Evolutionary conservation across 2,113 vertebrate species (phyloP), one percentile per base, ranked within the genome.

Genomic region (Mastomys coucha): DNA sequence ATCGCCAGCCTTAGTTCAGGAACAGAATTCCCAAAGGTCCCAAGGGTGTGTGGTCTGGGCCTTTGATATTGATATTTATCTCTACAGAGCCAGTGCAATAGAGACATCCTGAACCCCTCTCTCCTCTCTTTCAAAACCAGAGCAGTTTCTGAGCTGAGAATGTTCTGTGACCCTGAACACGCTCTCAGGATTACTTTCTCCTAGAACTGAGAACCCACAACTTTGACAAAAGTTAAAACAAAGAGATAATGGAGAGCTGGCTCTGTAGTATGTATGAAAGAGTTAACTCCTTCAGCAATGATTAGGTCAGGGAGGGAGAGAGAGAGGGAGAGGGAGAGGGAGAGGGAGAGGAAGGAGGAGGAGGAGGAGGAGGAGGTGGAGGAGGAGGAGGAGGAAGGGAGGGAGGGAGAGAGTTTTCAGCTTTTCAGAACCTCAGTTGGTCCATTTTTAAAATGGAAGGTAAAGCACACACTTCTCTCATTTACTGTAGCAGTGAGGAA

Each of bases 141-240:
- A 26, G 70, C 28, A 17, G 24, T 76, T 85, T 89, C 28, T 1
- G 33, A 77, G 39, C 39, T 19, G 39, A 51, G 58, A 49, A 22
- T 19, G 17, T 69, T 69, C 26, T 11, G 7, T 80, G 51, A 80
- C 10, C 16, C 0, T 0, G 26, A 26, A 63, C 33, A 17, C 0
- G 14, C 56, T 91, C 39, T 67, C 28, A 69, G 42, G 42, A 45
- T 49, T 45, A 12, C 22, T 56, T 53, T 51, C 33, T 26, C 53
- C 49, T 36, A 42, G 49, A 58, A n/a, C 69, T 39, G 51, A 89
- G 87, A 58, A 88, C 45, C 45, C 31, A 49, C 42, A 26, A 3
- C 88, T 95, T 65, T n/a, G 70, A 72, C 81, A 88, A 60, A 85
- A 49, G 6, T 11, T 17, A 63, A 76, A 88, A 51, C 45, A 88